Base-by-base conservation (phyloP, 1,140 invertebrate genomes). In the Caerostris darwini region DNA sequence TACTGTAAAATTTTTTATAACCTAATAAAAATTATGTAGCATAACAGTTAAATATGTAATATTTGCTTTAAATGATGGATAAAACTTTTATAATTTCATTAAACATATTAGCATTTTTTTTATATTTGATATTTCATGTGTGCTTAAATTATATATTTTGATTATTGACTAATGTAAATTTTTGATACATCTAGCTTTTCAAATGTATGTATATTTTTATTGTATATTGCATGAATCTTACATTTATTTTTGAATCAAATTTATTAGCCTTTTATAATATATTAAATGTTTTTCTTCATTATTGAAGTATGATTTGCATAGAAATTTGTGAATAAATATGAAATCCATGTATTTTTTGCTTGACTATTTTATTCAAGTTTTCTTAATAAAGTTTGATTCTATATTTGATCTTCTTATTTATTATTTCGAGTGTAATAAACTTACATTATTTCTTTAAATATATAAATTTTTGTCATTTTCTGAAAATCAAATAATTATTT, bases 351-450 rank as follows among this genome's bases (percentile, higher is more conserved):
- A 77, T 53, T 77, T 64, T 77, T 10, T 77, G 71, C 3, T 5
- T 77, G 71, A 50, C 50, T 50, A 77, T 77, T 77, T 77, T 77
- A 77, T 77, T 77, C 71, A 77, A 77, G 71, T 53, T 12, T 77
- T 77, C 34, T 12, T 53, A 77, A 77, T 77, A 77, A 77, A 77
- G 34, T 77, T 8, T 50, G 12, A 77, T 5, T 8, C 7, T 50
- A 12, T 8, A 71, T 71, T 71, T 50, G 34, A 34, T 14, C 1
- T 5, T 67, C 17, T n/a, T 5, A n/a, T 67, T 67, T 67, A 17
- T 67, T 67, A 14, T 67, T 34, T 34, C 2, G 34, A 34, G 34
- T 0, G 34, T 34, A 34, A 34, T 34, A 34, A 34, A 34, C 34
- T 34, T 34, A 34, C 34, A 34, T 34, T 34, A 34, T 34, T 34